These are phyloP conservation scores for Cecropterus lyciades DNA, from an alignment of 1,140 invertebrate species.

Conservation along the genomic window DNA sequence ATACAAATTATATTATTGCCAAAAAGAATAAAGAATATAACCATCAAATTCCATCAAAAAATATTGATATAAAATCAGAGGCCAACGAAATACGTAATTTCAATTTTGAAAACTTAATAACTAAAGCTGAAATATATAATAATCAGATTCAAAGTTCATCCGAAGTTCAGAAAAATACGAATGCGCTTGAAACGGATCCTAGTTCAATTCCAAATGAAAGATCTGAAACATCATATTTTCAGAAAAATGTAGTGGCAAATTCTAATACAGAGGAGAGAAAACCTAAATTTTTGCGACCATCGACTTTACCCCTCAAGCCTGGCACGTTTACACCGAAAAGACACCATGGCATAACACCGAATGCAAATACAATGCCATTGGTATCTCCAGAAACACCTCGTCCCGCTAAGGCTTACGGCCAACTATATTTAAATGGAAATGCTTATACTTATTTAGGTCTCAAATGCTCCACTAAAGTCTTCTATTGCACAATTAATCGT, in stretches of 20 bases:
- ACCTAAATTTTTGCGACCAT: slow-evolving; percentile 91
- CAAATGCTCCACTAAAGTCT: slow-evolving; percentile 95
- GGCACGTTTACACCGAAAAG: slow-evolving; percentile 91
- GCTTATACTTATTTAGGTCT: slow-evolving; percentile 96
- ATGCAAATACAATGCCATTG: slow-evolving; percentile 90
- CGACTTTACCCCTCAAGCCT: slow-evolving; percentile 91
- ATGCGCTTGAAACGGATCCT: slow-evolving; percentile 50
- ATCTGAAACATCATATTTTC: slow-evolving; percentile 81
- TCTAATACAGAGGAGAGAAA: slow-evolving; percentile 67
- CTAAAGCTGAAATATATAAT: slow-evolving; percentile 82
- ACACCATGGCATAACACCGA: slow-evolving; percentile 91
- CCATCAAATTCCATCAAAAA: slow-evolving; percentile 41
- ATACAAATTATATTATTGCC: slow-evolving; percentile 47
- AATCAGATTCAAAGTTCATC: slow-evolving; percentile 76
- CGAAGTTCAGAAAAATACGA: slow-evolving; percentile 70
- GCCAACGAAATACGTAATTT: slow-evolving; percentile 79
- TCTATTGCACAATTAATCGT: slow-evolving; percentile 96
- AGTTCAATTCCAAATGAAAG: slow-evolving; percentile 62
- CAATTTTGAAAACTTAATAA: slow-evolving; percentile 85
- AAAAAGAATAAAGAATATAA: slow-evolving; percentile 63
- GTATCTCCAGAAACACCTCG: slow-evolving; percentile 96
- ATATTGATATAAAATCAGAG: slow-evolving; percentile 55
- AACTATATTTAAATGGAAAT: slow-evolving; percentile 94
- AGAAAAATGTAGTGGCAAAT: slow-evolving; percentile 66
- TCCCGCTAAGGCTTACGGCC: slow-evolving; percentile 94